Conservation (phyloP, 1,140 invertebrate species). For the Sitobion miscanthi region DNA sequence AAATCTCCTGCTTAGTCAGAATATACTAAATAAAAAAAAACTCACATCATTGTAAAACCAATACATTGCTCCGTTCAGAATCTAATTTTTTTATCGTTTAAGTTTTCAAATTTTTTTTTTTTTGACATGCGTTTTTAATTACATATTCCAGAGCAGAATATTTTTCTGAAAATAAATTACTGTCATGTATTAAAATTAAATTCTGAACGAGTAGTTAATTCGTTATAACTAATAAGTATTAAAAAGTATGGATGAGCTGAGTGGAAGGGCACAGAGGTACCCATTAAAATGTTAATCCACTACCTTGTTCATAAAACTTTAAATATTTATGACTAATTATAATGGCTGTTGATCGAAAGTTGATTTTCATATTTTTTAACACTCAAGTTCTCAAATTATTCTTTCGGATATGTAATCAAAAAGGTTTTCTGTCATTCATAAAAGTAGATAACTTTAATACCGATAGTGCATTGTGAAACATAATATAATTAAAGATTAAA, state of each 20-base stretch:
- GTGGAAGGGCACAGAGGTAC: not conserved
- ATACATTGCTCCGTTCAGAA: no score
- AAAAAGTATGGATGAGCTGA: not conserved
- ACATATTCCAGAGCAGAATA: not conserved
- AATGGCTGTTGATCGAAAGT: not conserved
- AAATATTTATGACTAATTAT: not conserved
- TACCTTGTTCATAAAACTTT: not conserved
- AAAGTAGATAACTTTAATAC: not conserved
- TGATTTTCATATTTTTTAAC: not conserved
- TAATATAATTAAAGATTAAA: not conserved
- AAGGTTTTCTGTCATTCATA: not conserved
- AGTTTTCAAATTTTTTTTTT: not conserved
- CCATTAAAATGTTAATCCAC: not conserved
- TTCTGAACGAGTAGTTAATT: not conserved
- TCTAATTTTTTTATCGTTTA: not conserved
- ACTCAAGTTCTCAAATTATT: not conserved
- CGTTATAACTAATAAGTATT: not conserved
- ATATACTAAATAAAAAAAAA: no score
- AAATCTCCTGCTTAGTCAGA: no score
- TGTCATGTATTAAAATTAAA: not conserved
- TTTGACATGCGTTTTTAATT: not conserved
- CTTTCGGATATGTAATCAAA: not conserved
- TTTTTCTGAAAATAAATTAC: not conserved
- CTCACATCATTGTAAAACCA: no score
- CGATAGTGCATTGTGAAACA: not conserved